A percentile compares a stretch with the other conserved stretches of the same genome.
These are phyloP conservation scores for Pseudorhombus dupliciocellatus DNA, from an alignment of 2,113 vertebrate species.

Conservation along the genomic window DNA sequence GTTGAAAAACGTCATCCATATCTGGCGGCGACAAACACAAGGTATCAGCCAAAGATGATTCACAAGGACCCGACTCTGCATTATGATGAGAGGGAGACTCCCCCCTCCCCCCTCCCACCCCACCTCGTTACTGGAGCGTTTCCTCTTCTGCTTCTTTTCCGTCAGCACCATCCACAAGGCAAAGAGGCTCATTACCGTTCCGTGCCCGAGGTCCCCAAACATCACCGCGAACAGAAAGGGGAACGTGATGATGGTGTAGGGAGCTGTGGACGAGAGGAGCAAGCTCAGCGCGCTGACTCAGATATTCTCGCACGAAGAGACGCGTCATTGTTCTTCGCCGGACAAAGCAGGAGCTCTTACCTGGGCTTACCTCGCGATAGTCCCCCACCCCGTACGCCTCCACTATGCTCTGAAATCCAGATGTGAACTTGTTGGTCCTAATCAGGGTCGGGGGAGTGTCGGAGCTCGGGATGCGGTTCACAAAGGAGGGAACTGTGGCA, in stretches of 20 bases:
- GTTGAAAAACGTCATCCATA: slow-evolving; percentile 91
- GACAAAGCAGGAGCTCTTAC: slow-evolving; percentile 71
- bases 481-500: slow-evolving; percentile 90
- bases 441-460: slow-evolving; percentile 91
- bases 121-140: slow-evolving; percentile 90
- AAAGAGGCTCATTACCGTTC: slow-evolving; percentile 87
- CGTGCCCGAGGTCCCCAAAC: slow-evolving; percentile 97
- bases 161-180: slow-evolving; percentile 95
- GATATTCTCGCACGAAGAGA: not conserved
- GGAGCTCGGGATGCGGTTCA: slow-evolving; percentile 92
- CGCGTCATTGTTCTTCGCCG: not conserved
- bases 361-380: slow-evolving; percentile 96
- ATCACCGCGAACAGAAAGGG: slow-evolving; percentile 99
- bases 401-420: slow-evolving; percentile 96
- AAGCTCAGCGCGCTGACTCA: not conserved
- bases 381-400: slow-evolving; percentile 95
- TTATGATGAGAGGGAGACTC: slow-evolving; percentile 8
- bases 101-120: not conserved
- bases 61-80: not conserved
- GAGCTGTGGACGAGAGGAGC: slow-evolving; percentile 80
- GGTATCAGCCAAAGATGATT: slow-evolving; percentile 6
- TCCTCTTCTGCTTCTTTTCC: slow-evolving; percentile 85
- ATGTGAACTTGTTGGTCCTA: slow-evolving; percentile 96
- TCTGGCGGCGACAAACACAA: slow-evolving; percentile 77
- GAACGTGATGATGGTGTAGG: slow-evolving; percentile 95